Evolutionary conservation across 2,113 vertebrate species (phyloP).

Genomic region (Lophius piscatorius): DNA sequence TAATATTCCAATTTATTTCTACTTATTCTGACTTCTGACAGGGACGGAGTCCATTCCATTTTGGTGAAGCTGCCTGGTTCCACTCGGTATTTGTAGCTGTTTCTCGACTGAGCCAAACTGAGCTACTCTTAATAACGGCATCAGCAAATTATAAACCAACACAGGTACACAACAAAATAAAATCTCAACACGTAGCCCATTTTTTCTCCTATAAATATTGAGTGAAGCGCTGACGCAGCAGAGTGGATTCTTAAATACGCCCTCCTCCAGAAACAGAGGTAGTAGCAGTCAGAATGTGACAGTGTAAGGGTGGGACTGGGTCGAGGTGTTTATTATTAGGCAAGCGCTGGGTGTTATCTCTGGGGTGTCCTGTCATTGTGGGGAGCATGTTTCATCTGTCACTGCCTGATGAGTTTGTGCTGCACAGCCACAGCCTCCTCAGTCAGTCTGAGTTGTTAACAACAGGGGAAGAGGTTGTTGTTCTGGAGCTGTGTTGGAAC

Average conservation of each 20-base stretch:
- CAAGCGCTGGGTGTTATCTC: conserved; percentile 59
- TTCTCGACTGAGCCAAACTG: conserved; percentile 1
- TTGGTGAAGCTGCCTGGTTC: conserved; percentile 38
- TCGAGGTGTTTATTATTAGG: conserved; percentile 68
- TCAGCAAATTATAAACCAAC: conserved; percentile 15
- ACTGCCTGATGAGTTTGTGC: conserved; percentile 54
- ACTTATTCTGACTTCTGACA: conserved; percentile 67
- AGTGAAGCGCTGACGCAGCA: conserved; percentile 15
- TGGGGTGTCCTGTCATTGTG: conserved; percentile 52
- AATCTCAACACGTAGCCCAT: not conserved
- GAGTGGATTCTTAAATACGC: conserved; percentile 15
- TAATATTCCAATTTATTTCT: conserved; percentile 73
- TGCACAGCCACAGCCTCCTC: conserved; percentile 39
- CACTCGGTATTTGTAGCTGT: conserved; percentile 23
- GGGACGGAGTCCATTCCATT: conserved; percentile 58
- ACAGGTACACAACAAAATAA: conserved; percentile 16
- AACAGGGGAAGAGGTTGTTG: conserved; percentile 20
- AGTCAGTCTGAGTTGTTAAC: conserved; percentile 36
- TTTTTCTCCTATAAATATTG: conserved; percentile 27
- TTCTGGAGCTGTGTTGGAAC: conserved; percentile 18
- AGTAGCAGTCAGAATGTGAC: conserved; percentile 35
- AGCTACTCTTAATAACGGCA: conserved; percentile 9
- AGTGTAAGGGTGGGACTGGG: conserved; percentile 33
- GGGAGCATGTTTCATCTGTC: conserved; percentile 65
- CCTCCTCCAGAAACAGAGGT: conserved; percentile 25